Conservation (phyloP, 2,888 invertebrate species). For the Oligia latruncula region DNA sequence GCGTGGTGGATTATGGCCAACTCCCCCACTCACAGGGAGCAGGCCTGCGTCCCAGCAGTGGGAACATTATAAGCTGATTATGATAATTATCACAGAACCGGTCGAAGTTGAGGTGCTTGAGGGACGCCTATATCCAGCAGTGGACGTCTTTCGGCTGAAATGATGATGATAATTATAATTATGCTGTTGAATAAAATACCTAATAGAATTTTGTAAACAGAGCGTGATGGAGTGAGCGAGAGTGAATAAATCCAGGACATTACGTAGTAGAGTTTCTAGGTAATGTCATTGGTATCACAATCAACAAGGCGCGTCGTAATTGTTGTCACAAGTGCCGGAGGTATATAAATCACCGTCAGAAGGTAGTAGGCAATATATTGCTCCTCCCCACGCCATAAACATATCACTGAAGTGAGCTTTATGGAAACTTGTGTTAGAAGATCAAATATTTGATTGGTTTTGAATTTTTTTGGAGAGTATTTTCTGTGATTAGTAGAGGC, state of each 20-base stretch:
- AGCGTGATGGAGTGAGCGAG: neutral
- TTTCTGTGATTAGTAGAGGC: neutral
- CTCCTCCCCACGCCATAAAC: conserved; percentile 58
- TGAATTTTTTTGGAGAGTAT: neutral
- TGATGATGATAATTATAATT: too few relatives aligned
- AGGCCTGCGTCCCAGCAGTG: neutral
- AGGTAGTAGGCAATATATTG: conserved; percentile 60
- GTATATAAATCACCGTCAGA: conserved; percentile 61
- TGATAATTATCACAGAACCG: neutral
- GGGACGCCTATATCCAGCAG: too few relatives aligned
- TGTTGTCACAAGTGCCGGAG: conserved; percentile 61
- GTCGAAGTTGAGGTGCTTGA: too few relatives aligned
- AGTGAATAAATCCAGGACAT: conserved; percentile 1
- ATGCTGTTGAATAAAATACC: neutral
- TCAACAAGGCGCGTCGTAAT: conserved; percentile 57
- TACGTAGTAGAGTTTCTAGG: conserved; percentile 21
- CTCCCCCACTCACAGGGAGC: neutral
- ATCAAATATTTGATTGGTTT: conserved; percentile 63
- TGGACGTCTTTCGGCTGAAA: too few relatives aligned
- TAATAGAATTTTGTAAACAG: neutral
- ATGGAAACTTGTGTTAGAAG: conserved; percentile 51
- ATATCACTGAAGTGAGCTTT: conserved; percentile 63
- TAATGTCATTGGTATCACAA: conserved; percentile 53
- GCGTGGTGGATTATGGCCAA: neutral
- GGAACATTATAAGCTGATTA: neutral